A percentile compares a stretch with the other conserved stretches of the same genome.
Evolutionary conservation across 2,113 vertebrate species (phyloP).

Genomic region (Nothoprocta perdicaria): DNA sequence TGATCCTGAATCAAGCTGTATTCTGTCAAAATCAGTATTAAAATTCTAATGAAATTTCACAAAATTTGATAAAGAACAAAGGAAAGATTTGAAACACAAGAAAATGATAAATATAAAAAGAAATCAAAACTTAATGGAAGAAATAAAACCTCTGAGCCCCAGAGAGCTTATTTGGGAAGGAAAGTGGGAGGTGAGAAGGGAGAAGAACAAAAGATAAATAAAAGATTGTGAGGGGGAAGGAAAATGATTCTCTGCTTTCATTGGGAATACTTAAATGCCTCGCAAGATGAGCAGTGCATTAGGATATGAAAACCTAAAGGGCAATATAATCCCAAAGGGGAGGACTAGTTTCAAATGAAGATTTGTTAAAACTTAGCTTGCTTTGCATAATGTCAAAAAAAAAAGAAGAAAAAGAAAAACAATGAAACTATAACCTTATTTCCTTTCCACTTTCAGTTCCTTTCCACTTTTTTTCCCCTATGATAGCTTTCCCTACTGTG

Average conservation of each 20-base stretch:
- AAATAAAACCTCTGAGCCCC: not conserved
- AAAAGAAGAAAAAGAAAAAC: conserved; percentile 12
- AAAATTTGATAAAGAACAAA: not conserved
- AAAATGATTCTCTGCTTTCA: not conserved
- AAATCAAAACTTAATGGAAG: not conserved
- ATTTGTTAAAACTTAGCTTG: conserved; percentile 55
- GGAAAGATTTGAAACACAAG: not conserved
- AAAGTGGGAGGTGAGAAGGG: not conserved
- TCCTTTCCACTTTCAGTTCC: conserved; percentile 41
- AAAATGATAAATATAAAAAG: not conserved
- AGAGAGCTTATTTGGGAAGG: not conserved
- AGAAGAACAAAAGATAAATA: conserved; percentile 43
- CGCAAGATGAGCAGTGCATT: conserved; percentile 37
- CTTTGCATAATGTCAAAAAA: conserved; percentile 47
- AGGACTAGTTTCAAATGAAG: conserved; percentile 54
- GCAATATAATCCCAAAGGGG: conserved; percentile 45
- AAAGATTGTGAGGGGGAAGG: conserved; percentile 5
- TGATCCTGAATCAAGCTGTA: not conserved
- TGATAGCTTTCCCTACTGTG: not conserved
- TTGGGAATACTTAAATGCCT: conserved; percentile 40
- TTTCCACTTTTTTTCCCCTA: conserved; percentile 70
- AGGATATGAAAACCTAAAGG: conserved; percentile 56
- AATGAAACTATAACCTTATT: conserved; percentile 29
- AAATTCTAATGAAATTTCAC: not conserved
- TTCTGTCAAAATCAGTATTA: not conserved